Percentiles rank a stretch among this genome's conserved stretches.
Evolutionary conservation across 2,888 invertebrate genomes (phyloP).

Genomic region (Adineta ricciae): DNA sequence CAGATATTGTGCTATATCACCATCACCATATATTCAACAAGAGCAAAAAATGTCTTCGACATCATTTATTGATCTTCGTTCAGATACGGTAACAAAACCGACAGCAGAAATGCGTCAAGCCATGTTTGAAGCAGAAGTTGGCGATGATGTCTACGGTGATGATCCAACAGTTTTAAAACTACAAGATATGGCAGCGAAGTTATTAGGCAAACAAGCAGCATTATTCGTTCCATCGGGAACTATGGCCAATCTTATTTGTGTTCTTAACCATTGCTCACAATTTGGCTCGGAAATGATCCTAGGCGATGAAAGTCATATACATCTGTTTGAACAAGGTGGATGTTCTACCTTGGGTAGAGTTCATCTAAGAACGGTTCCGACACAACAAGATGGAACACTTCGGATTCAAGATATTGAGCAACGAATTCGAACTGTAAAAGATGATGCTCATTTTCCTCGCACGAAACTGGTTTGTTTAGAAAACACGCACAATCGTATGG

Average conservation of each 20-base stretch:
- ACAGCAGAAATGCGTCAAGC: conserved; percentile 71
- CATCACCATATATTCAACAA: not conserved
- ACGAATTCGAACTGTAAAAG: conserved; percentile 50
- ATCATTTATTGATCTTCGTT: conserved; percentile 65
- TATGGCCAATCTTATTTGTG: conserved; percentile 79
- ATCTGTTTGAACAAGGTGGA: conserved; percentile 78
- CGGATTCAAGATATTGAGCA: conserved; percentile 72
- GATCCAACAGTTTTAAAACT: conserved; percentile 71
- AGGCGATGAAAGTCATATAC: conserved; percentile 72
- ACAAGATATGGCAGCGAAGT: conserved; percentile 63
- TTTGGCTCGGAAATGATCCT: conserved; percentile 76
- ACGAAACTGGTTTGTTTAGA: conserved; percentile 75
- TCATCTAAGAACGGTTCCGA: conserved; percentile 62
- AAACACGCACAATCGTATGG: conserved; percentile 80
- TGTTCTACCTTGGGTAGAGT: conserved; percentile 59
- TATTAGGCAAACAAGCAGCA: conserved; percentile 77
- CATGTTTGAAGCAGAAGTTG: conserved; percentile 73
- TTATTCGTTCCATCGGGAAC: conserved; percentile 80
- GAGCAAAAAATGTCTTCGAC: not conserved
- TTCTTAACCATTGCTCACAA: conserved; percentile 76
- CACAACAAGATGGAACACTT: conserved; percentile 71
- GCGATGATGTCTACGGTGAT: conserved; percentile 72
- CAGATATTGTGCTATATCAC: not conserved
- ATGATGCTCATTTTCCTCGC: conserved; percentile 62
- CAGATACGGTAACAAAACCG: conserved; percentile 80